Percentiles rank a stretch among this genome's conserved stretches.
phyloP scores from a whole-genome alignment of 2,888 invertebrate species.

The Caenorhabditis sp. region DNA sequence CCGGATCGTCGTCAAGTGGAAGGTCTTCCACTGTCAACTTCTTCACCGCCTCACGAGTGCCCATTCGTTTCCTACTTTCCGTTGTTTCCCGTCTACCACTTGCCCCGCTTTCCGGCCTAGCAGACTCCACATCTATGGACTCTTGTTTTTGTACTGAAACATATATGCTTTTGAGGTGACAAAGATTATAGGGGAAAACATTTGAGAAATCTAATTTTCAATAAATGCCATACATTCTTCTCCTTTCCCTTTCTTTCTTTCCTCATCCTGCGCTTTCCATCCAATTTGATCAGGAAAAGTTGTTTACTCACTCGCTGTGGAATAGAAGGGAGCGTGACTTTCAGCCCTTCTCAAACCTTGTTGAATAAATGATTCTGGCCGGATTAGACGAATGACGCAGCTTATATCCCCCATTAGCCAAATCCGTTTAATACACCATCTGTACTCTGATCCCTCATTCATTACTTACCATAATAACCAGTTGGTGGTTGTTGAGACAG shows the following conservation, averaged over 20 bases:
- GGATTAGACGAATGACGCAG: not conserved
- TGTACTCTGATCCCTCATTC: not conserved
- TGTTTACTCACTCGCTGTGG: not conserved
- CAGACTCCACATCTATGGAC: not conserved
- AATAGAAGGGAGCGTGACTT: conserved; percentile 1
- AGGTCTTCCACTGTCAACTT: conserved; percentile 30
- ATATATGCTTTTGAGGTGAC: no score
- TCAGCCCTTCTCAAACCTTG: not conserved
- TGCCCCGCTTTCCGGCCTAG: not conserved
- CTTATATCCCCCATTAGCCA: not conserved
- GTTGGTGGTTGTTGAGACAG: not conserved
- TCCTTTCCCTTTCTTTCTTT: not conserved
- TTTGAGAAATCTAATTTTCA: not conserved
- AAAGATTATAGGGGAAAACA: no score
- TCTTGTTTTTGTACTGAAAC: not conserved
- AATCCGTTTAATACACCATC: not conserved
- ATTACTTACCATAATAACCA: not conserved
- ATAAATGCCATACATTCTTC: not conserved
- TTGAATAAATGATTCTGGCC: not conserved
- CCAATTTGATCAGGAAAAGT: not conserved
- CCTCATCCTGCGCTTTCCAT: no score
- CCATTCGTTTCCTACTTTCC: not conserved
- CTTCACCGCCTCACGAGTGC: not conserved
- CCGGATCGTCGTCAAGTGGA: conserved; percentile 36
- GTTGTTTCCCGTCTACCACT: not conserved